Conservation (phyloP, 2,797 vertebrate species). For the Naso thynnoides region DNA sequence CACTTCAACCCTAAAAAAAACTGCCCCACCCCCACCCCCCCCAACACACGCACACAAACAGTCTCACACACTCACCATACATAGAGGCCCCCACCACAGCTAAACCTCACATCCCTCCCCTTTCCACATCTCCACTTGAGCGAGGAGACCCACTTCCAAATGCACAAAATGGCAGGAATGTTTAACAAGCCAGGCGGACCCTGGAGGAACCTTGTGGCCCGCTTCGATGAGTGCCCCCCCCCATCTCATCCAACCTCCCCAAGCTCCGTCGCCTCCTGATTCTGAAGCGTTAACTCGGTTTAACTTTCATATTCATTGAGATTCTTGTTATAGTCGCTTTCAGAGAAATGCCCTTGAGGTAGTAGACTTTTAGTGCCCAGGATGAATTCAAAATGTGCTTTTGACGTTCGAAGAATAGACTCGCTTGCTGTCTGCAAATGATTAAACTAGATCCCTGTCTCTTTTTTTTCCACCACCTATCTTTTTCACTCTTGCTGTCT, state of each 20-base stretch:
- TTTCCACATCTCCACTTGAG: conserved; percentile 78
- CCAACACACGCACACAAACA: not conserved
- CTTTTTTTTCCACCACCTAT: conserved; percentile 36
- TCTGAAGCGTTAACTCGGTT: conserved; percentile 51
- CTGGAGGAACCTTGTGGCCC: conserved; percentile 62
- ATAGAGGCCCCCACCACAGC: conserved; percentile 55
- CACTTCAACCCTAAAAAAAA: conserved; percentile 63
- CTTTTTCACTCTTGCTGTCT: conserved; percentile 45
- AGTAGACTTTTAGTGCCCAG: conserved; percentile 65
- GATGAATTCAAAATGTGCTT: conserved; percentile 75
- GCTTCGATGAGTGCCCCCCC: conserved; percentile 15
- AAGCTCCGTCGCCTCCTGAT: conserved; percentile 28
- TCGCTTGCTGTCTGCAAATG: conserved; percentile 73
- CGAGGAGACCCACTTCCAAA: conserved; percentile 80
- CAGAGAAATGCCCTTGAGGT: conserved; percentile 72
- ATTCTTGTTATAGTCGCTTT: conserved; percentile 55
- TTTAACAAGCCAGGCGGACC: conserved; percentile 78
- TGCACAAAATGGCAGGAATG: conserved; percentile 86
- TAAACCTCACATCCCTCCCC: conserved; percentile 60
- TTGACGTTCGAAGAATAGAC: conserved; percentile 71
- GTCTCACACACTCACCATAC: conserved; percentile 8
- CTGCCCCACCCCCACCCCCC: conserved; percentile 55
- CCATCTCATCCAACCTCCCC: conserved; percentile 14
- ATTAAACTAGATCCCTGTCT: conserved; percentile 71
- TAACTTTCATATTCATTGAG: conserved; percentile 66